These are phyloP conservation scores for Rhingia rostrata DNA, from an alignment of 2,888 invertebrate genomes.

Conservation along the genomic window DNA sequence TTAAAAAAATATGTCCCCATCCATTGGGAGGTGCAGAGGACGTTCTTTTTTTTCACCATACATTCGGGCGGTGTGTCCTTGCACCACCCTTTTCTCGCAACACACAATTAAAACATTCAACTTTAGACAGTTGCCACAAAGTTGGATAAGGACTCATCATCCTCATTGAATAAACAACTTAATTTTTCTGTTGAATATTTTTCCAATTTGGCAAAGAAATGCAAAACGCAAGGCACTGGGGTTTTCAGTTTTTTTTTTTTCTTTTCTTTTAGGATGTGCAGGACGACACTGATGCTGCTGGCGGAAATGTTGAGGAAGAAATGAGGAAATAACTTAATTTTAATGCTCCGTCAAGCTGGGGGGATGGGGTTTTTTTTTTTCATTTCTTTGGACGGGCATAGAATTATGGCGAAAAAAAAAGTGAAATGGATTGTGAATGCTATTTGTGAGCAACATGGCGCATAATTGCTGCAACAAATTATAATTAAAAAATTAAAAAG, in stretches of 20 bases:
- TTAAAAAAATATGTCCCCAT: slow-evolving; percentile 72
- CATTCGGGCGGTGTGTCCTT: slow-evolving; percentile 60
- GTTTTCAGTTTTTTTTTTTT: slow-evolving; percentile 33
- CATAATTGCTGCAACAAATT: slow-evolving; percentile 72
- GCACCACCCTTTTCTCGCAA: slow-evolving; percentile 51
- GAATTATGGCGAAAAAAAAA: slow-evolving; percentile 26
- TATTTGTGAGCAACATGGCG: slow-evolving; percentile 62
- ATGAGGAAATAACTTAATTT: slow-evolving; percentile 74
- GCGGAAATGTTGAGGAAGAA: slow-evolving; percentile 67
- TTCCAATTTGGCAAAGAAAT: slow-evolving; percentile 71
- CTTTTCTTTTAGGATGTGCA: slow-evolving; percentile 28
- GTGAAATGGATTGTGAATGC: slow-evolving; percentile 61
- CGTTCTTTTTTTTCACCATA: slow-evolving; percentile 46
- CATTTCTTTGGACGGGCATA: background rate
- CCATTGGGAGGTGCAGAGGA: slow-evolving; percentile 39
- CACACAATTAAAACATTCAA: slow-evolving; percentile 73
- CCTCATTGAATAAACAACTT: slow-evolving; percentile 75
- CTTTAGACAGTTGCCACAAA: slow-evolving; percentile 74
- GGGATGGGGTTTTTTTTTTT: slow-evolving; percentile 33
- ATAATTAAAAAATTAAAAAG: slow-evolving; percentile 73
- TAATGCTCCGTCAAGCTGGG: slow-evolving; percentile 54
- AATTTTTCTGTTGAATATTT: slow-evolving; percentile 74
- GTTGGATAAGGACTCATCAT: slow-evolving; percentile 75
- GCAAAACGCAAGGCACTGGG: slow-evolving; percentile 51
- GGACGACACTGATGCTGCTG: slow-evolving; percentile 34